A percentile compares a stretch with the other conserved stretches of the same genome.
phyloP scores from a whole-genome alignment of 2,888 invertebrate genomes.

The Oscheius sp. region DNA sequence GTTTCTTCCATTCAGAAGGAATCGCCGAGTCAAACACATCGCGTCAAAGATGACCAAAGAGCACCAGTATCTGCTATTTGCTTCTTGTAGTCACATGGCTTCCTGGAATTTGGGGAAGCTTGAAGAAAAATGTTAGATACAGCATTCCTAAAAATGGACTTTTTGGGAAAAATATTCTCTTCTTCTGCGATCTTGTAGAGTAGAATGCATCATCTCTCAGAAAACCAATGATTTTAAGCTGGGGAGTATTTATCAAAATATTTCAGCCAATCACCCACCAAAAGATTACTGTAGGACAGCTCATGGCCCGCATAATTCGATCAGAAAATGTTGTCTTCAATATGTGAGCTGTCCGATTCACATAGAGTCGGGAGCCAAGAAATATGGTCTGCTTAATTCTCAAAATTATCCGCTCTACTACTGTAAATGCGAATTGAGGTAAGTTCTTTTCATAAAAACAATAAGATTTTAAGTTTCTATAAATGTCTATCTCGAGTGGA shows the following conservation, averaged over 20 bases:
- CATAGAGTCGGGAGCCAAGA: constrained; percentile 12
- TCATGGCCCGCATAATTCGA: constrained; percentile 19
- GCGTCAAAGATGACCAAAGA: too few relatives aligned
- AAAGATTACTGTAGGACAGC: constrained; percentile 23
- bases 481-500: constrained; percentile 22
- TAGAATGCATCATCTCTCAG: background rate
- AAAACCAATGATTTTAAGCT: background rate
- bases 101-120: background rate
- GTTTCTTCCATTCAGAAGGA: too few relatives aligned
- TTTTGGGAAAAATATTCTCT: background rate
- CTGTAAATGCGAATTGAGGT: constrained; percentile 27
- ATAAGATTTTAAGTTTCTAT: constrained; percentile 24
- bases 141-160: background rate
- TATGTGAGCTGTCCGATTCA: constrained; percentile 14
- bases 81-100: too few relatives aligned
- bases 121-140: background rate
- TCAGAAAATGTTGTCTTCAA: constrained; percentile 26
- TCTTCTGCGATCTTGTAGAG: background rate
- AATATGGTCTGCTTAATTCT: constrained; percentile 15
- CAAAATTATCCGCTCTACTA: constrained; percentile 20
- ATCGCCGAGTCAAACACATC: too few relatives aligned
- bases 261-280: constrained; percentile 6
- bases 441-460: background rate
- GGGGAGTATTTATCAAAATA: background rate
- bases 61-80: too few relatives aligned